Evolutionary conservation across 2,113 vertebrate species (phyloP), one percentile per base, ranked within the genome.

Genomic region (Oryctolagus cuniculus): DNA sequence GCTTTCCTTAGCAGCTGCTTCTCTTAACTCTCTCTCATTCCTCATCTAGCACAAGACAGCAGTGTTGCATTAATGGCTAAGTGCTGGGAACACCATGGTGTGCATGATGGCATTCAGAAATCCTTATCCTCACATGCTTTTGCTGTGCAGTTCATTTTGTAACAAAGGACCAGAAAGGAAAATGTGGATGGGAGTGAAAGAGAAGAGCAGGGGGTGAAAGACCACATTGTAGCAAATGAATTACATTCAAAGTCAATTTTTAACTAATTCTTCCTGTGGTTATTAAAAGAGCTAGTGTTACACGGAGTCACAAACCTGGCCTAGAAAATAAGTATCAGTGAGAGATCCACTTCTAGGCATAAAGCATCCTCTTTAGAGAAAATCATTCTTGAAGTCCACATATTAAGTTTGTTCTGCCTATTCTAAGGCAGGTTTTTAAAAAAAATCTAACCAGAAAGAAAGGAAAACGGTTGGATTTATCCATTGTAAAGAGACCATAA

Each of bases 111-210:
- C 81, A 31, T 97, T 97, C 97, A 98, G 96, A 96, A 97, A 96
- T 95, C 92, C 87, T 72, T 49, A 31, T 61, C 25, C 61, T 88
- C 61, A 34, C 81, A 24, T 72, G 93, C 95, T 98, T 97, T 91
- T 51, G 70, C 95, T 90, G 22, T 92, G 95, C 13, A 36, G 95
- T 94, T 97, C 95, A 94, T 97, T 95, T 96, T 97, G 75, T 96
- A 98, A 98, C 97, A 98, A 97, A 96, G 91, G 64, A 92, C 87
- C 96, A 72, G 87, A 78, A 91, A 82, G 0, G 69, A 98, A 98
- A 97, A 75, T 88, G 91, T 89, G 70, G 64, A 31, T 38, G 83
- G 25, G 81, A 97, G 92, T 97, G 92, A 96, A 97, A 96, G 88
- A 96, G 85, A 92, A 44, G 38, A 73, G 93, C 93, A 86, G 87